A percentile compares a stretch with the other conserved stretches of the same genome.
Conservation (phyloP, 2,113 vertebrate genomes). For the Vicugna pacos region DNA sequence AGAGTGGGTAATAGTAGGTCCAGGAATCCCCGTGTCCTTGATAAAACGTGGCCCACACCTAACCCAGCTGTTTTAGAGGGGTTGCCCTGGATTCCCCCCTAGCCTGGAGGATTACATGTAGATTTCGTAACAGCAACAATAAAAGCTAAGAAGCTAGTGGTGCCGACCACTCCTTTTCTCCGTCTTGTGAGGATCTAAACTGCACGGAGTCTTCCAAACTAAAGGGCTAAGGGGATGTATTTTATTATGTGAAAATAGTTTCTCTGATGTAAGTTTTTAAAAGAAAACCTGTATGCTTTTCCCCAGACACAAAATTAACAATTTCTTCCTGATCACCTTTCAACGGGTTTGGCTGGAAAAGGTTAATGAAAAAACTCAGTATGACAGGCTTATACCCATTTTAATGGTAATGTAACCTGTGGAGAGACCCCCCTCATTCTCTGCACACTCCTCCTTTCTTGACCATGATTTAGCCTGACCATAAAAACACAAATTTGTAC, state of each 20-base stretch:
- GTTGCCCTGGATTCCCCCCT: neutral
- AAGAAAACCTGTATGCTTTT: conserved; percentile 95
- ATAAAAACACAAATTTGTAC: conserved; percentile 88
- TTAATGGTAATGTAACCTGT: conserved; percentile 97
- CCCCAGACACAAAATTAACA: conserved; percentile 99
- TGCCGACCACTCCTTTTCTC: neutral
- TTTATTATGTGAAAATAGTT: conserved; percentile 82
- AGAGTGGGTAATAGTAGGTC: neutral
- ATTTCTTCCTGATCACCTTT: conserved; percentile 99
- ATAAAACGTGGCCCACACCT: neutral
- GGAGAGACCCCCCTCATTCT: conserved; percentile 84
- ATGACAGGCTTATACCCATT: conserved; percentile 97
- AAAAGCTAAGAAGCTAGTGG: neutral
- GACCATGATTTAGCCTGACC: conserved; percentile 87
- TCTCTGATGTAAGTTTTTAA: conserved; percentile 92
- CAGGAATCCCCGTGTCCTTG: neutral
- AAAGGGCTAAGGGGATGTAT: conserved; percentile 9
- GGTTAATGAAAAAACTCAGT: conserved; percentile 97
- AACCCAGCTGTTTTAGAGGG: neutral
- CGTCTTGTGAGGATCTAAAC: neutral
- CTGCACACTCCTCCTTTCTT: conserved; percentile 86
- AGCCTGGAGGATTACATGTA: neutral
- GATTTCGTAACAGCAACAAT: neutral
- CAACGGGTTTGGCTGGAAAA: conserved; percentile 97
- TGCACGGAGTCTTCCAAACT: conserved; percentile 14